Conservation (phyloP, 1,140 invertebrate genomes). For the Panonychus citri region DNA sequence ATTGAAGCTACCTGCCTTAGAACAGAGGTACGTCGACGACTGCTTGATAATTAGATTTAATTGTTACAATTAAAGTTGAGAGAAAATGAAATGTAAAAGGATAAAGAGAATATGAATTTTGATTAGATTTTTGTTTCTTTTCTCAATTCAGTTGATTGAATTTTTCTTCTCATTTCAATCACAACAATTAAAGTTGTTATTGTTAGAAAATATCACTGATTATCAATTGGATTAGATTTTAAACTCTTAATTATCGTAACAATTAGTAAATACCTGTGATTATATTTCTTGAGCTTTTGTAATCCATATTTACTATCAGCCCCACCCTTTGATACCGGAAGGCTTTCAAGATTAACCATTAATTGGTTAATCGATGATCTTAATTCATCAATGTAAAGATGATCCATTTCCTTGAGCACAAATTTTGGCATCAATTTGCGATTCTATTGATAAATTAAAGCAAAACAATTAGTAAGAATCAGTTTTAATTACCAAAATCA, state of each 20-base stretch:
- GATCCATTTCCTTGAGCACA: slow-evolving; percentile 99
- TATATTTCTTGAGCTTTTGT: slow-evolving; percentile 81
- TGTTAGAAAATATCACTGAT: no score
- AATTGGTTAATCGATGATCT: slow-evolving; percentile 90
- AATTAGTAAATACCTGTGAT: slow-evolving; percentile 44
- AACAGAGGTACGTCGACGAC: slow-evolving; percentile 22
- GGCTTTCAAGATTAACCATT: slow-evolving; percentile 94
- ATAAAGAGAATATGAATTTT: no score
- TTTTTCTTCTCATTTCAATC: no score
- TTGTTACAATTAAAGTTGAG: not conserved
- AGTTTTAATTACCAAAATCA: no score
- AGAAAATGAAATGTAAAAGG: not conserved
- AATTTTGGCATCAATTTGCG: slow-evolving; percentile 95
- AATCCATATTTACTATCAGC: slow-evolving; percentile 92
- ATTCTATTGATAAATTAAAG: slow-evolving; percentile 36
- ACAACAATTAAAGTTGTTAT: no score
- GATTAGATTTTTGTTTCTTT: no score
- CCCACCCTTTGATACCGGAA: slow-evolving; percentile 90
- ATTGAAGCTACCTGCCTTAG: slow-evolving; percentile 21
- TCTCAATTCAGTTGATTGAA: no score
- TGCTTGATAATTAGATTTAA: slow-evolving; percentile 4
- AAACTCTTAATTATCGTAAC: no score
- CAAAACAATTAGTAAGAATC: not conserved
- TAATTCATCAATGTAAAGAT: slow-evolving; percentile 90
- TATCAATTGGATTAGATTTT: no score